Conservation (phyloP, 2,113 vertebrate species). For the Leucosticte australis region DNA sequence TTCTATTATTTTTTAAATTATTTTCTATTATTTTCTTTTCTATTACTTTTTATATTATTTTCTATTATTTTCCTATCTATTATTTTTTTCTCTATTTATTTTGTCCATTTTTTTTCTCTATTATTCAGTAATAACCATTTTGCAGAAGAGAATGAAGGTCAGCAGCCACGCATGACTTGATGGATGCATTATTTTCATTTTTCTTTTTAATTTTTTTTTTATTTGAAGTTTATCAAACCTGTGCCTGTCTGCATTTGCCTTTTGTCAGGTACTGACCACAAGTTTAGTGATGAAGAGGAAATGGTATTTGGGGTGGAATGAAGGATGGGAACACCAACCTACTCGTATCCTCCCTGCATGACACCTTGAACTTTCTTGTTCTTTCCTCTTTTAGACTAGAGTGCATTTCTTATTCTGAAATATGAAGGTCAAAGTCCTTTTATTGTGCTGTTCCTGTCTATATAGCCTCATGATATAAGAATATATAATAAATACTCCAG, state of each 20-base stretch:
- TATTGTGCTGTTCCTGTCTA: background rate
- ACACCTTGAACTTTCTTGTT: background rate
- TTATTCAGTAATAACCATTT: background rate
- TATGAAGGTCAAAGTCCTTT: background rate
- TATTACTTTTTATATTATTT: too few relatives aligned
- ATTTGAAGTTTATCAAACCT: background rate
- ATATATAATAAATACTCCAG: background rate
- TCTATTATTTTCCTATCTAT: too few relatives aligned
- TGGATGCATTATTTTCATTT: background rate
- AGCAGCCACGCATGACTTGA: background rate
- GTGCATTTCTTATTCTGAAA: background rate
- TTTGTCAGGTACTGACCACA: background rate
- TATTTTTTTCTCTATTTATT: too few relatives aligned
- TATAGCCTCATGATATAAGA: background rate
- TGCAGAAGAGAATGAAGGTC: background rate
- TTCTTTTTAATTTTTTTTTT: background rate
- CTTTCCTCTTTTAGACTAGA: background rate
- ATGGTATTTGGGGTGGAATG: background rate
- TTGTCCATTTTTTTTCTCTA: too few relatives aligned
- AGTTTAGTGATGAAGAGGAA: background rate
- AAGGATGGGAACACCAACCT: background rate
- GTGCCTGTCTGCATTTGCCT: background rate
- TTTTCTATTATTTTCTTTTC: too few relatives aligned
- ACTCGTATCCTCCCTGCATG: rapidly evolving
- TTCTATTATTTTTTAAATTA: too few relatives aligned